Evolutionary conservation across 2,888 invertebrate species (phyloP).

Genomic region (Protophormia terraenovae): DNA sequence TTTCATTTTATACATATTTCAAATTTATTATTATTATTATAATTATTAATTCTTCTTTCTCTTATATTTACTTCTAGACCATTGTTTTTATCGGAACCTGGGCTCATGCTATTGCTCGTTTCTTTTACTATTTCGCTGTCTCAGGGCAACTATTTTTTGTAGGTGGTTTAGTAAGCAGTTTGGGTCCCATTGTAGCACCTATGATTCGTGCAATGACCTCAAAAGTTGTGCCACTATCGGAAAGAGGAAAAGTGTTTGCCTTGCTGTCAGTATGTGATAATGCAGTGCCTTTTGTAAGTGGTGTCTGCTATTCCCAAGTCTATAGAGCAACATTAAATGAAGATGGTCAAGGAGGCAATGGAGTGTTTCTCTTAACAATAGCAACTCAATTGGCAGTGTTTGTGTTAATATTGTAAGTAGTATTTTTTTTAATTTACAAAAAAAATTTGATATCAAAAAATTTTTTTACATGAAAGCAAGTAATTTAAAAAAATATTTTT

Average conservation of each 20-base stretch:
- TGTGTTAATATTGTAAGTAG: conserved; percentile 86
- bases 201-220: conserved; percentile 91
- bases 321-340: conserved; percentile 86
- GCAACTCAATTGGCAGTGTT: conserved; percentile 87
- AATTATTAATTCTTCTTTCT: neutral
- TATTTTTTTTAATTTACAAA: neutral
- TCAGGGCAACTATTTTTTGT: conserved; percentile 84
- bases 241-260: conserved; percentile 91
- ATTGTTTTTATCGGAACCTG: conserved; percentile 88
- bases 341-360: conserved; percentile 83
- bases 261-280: conserved; percentile 91
- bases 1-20: too few species aligned
- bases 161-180: conserved; percentile 88
- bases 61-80: conserved; percentile 78
- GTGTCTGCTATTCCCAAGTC: conserved; percentile 86
- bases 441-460: too few species aligned
- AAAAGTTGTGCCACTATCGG: conserved; percentile 87
- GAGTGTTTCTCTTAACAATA: conserved; percentile 89
- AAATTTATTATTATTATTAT: neutral
- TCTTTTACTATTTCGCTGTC: conserved; percentile 86
- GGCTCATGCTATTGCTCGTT: conserved; percentile 86
- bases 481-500: too few species aligned
- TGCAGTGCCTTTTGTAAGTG: conserved; percentile 89
- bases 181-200: conserved; percentile 90
- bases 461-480: too few species aligned